Evolutionary conservation across 2,888 invertebrate genomes (phyloP), one percentile per base, ranked within the genome.

Genomic region (Augiades crinisus): DNA sequence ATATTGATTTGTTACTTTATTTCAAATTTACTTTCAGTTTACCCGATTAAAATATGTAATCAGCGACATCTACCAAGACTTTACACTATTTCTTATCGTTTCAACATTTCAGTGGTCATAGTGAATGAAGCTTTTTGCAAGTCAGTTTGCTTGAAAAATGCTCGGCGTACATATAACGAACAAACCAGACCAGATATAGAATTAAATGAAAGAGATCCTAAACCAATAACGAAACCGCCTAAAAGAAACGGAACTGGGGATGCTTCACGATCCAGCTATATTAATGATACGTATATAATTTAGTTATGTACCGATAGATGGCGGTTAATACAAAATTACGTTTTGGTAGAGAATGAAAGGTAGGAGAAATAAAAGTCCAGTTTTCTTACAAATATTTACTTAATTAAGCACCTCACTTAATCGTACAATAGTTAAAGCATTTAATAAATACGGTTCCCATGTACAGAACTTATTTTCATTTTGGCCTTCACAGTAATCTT

Each of bases 41-140:
- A 27, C 10, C 2, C 4, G 1, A 1, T 10, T 3, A 1, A n/a
- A 22, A 22, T 6, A 2, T 22, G 24, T 4, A n/a, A 14, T 31
- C 19, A 55, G 16, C 51, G 61, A 55, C 62, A 67, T 61, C 64
- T 67, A 53, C 17, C 5, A 17, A 1, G 5, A 4, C 10, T 30
- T 38, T 24, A 4, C 5, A 59, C 40, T 59, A 45, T 17, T 58
- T 53, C 17, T 17, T 40, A 7, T n/a, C n/a, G n/a, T n/a, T n/a
- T n/a, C n/a, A n/a, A n/a, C n/a, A n/a, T 74, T 76, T 30, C 65
- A 86, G 85, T 87, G 58, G 60, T 85, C 3, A 61, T 81, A 8
- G 59, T 85, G 16, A 86, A 86, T 50, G 81, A 84, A 64, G 72
- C 72, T 0, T 84, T 77, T 54, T 86, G 84, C 60, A 84, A 86